A percentile compares a stretch with the other conserved stretches of the same genome.
phyloP scores from a whole-genome alignment of 2,797 vertebrate species.

The Scleropages formosus region DNA sequence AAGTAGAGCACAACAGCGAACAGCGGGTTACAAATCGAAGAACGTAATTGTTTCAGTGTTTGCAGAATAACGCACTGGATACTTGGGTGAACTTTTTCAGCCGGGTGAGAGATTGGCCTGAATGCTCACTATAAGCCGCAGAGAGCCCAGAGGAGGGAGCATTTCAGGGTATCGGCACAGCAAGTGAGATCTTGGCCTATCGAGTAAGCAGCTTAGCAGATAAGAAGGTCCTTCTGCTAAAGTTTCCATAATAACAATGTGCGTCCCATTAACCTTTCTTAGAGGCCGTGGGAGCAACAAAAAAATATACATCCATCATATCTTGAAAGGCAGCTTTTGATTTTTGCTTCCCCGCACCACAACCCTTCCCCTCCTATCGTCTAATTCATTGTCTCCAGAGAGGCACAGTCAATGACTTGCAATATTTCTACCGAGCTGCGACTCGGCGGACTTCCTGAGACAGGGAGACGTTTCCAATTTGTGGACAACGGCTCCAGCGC shows the following conservation, averaged over 20 bases:
- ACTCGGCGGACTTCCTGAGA: conserved; percentile 49
- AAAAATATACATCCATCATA: conserved; percentile 67
- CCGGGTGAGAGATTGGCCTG: background rate
- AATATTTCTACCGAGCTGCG: conserved; percentile 75
- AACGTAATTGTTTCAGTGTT: background rate
- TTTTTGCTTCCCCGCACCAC: conserved; percentile 66
- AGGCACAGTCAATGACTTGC: conserved; percentile 54
- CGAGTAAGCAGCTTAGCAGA: conserved; percentile 66
- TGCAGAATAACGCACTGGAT: background rate
- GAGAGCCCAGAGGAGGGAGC: background rate
- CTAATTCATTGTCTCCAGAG: conserved; percentile 66
- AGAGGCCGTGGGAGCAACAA: conserved; percentile 69
- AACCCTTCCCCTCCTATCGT: conserved; percentile 63
- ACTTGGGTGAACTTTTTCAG: conserved; percentile 3
- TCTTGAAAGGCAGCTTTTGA: conserved; percentile 53
- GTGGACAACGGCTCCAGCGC: conserved; percentile 31
- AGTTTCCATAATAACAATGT: conserved; percentile 69
- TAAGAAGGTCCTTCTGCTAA: conserved; percentile 66
- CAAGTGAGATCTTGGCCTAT: conserved; percentile 63
- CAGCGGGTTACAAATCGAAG: conserved; percentile 21
- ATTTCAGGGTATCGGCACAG: conserved; percentile 42
- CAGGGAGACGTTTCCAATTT: conserved; percentile 46
- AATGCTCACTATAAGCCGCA: background rate
- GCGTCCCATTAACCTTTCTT: conserved; percentile 73
- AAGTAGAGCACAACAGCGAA: background rate